Evolutionary conservation across 2,797 vertebrate species (phyloP).

Genomic region (Discoglossus pictus): DNA sequence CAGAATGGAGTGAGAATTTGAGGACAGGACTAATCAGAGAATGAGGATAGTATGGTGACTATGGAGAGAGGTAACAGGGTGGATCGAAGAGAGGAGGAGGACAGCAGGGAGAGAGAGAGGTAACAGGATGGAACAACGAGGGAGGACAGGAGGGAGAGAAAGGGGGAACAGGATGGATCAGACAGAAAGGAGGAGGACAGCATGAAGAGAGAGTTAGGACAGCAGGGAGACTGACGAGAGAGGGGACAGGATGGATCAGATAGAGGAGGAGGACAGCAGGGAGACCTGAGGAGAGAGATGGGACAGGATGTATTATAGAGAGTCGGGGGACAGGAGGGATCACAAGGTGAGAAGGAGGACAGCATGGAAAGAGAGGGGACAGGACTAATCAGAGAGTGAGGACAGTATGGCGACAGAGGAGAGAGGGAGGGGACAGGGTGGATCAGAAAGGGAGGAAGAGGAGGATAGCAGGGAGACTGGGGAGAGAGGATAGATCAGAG

Average conservation of each 20-base stretch:
- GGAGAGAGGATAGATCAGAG: too few species aligned
- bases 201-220: accelerated
- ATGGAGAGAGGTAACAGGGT: neutral
- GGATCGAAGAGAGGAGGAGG: neutral
- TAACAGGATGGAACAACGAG: neutral
- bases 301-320: neutral
- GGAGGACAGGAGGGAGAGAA: too few species aligned
- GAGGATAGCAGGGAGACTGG: accelerated
- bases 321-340: too few species aligned
- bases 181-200: accelerated
- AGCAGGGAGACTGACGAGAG: neutral
- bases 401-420: neutral
- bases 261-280: neutral
- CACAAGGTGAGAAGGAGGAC: too few species aligned
- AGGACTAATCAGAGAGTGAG: too few species aligned
- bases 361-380: neutral
- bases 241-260: too few species aligned
- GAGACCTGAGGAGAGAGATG: too few species aligned
- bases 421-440: accelerated
- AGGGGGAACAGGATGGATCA: accelerated
- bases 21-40: conserved; percentile 24
- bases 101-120: too few species aligned
- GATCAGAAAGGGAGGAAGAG: neutral
- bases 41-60: neutral
- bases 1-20: conserved; percentile 49